Evolutionary conservation across 2,113 vertebrate species (phyloP), one percentile per base, ranked within the genome.

Genomic region (Stomatorhinus ivindoensis): DNA sequence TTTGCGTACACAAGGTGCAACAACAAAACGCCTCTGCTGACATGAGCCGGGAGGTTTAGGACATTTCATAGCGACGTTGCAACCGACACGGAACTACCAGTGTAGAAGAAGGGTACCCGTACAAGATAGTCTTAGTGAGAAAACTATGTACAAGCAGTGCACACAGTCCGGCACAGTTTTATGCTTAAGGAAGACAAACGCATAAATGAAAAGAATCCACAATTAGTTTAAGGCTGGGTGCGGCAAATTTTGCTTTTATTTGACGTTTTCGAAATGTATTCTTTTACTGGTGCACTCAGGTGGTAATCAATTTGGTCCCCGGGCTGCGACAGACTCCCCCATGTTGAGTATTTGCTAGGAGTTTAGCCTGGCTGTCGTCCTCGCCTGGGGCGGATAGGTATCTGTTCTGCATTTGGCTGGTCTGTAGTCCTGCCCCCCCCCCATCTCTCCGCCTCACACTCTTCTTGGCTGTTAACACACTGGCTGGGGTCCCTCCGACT

Each of bases 401-500:
- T 87, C 85, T 53, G 85, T 47, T 87, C 85, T 53, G 85, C 85
- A 87, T 87, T 87, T 87, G 85, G 85, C 85, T 87, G 50, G 48
- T 87, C 85, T 35, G 85, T 19, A 53, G 85, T 48, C 44, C 61
- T 35, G 31, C n/a, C 35, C 31, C 15, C 44, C 1, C 13, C 4
- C 7, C 55, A 69, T 21, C 58, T 27, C 87, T 48, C 58, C 24
- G 55, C 55, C 13, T 46, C 85, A 55, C 85, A 53, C 85, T 35
- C 88, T 88, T 76, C 87, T 46, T 88, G 87, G 55, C 87, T 24
- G 53, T 55, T 53, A 87, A 87, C 51, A 35, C 31, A 19, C 50
- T 88, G 58, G 87, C 53, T 69, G 53, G 42, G 55, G 35, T 88
- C 39, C 24, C 42, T 53, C 50, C 8, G 85, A 87, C 50, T 13